A percentile compares a stretch with the other conserved stretches of the same genome.
Conservation (phyloP, 2,888 invertebrate genomes). For the Rhagonycha lutea region DNA sequence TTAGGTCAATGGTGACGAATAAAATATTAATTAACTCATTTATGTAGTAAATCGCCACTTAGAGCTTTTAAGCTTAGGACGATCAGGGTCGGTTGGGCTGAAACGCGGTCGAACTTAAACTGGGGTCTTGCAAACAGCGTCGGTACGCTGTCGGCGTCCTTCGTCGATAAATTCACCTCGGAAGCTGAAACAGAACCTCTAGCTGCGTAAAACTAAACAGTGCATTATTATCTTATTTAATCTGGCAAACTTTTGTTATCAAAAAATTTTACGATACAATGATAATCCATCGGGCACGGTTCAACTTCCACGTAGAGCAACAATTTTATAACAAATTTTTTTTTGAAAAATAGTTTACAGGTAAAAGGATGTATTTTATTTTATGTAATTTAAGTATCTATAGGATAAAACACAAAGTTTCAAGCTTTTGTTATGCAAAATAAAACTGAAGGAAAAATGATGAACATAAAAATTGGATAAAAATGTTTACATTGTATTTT, state of each 20-base stretch:
- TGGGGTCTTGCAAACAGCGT: slow-evolving; percentile 49
- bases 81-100: slow-evolving; percentile 40
- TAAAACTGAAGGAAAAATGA: not conserved
- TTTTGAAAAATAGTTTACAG: too few species aligned
- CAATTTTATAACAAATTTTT: not conserved
- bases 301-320: not conserved
- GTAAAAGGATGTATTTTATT: not conserved
- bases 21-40: not conserved
- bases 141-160: slow-evolving; percentile 39
- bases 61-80: slow-evolving; percentile 24
- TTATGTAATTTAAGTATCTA: not conserved
- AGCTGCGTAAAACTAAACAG: slow-evolving; percentile 17
- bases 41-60: slow-evolving; percentile 7
- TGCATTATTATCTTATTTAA: slow-evolving; percentile 13
- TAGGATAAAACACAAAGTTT: not conserved
- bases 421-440: not conserved
- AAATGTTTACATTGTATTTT: not conserved
- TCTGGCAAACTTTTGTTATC: not conserved
- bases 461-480: not conserved
- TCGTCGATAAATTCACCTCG: slow-evolving; percentile 30
- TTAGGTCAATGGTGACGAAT: not conserved
- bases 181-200: slow-evolving; percentile 22
- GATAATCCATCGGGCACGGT: not conserved
- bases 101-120: slow-evolving; percentile 44
- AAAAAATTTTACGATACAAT: not conserved